Evolutionary conservation across 2,888 invertebrate genomes (phyloP).

Genomic region (Sepioteuthis lessoniana): DNA sequence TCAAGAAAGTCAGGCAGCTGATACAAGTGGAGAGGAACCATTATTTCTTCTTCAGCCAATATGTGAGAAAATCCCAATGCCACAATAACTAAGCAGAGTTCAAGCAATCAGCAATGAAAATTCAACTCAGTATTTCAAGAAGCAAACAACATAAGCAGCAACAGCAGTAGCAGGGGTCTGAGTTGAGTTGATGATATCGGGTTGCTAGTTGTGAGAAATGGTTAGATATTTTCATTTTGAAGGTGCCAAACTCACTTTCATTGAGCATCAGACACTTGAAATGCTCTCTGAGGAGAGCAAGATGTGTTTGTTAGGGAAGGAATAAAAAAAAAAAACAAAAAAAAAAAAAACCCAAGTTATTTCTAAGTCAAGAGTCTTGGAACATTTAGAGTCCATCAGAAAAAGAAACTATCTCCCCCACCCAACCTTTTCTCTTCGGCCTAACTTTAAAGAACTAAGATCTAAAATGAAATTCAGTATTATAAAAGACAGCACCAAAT

Average conservation of each 20-base stretch:
- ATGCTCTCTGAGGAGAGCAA: neutral
- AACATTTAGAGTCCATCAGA: neutral
- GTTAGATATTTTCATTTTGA: neutral
- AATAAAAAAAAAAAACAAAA: neutral
- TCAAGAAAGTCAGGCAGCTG: neutral
- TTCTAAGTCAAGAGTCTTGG: neutral
- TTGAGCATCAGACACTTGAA: neutral
- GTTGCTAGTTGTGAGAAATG: neutral
- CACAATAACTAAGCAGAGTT: neutral
- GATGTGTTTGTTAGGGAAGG: neutral
- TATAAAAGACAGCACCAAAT: neutral
- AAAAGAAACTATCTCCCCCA: neutral
- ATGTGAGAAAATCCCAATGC: neutral
- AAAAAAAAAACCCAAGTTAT: neutral
- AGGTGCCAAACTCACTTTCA: neutral
- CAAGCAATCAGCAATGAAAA: neutral
- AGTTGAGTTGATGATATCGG: neutral
- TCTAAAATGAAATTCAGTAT: neutral
- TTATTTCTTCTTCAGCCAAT: neutral
- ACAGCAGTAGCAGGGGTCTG: neutral
- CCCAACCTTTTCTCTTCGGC: no score
- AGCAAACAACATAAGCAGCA: neutral
- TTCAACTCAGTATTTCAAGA: neutral
- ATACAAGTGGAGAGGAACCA: neutral
- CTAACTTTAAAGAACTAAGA: neutral